These are phyloP conservation scores for Ganaspis sp. DNA, from an alignment of 1,140 invertebrate genomes.

Conservation along the genomic window DNA sequence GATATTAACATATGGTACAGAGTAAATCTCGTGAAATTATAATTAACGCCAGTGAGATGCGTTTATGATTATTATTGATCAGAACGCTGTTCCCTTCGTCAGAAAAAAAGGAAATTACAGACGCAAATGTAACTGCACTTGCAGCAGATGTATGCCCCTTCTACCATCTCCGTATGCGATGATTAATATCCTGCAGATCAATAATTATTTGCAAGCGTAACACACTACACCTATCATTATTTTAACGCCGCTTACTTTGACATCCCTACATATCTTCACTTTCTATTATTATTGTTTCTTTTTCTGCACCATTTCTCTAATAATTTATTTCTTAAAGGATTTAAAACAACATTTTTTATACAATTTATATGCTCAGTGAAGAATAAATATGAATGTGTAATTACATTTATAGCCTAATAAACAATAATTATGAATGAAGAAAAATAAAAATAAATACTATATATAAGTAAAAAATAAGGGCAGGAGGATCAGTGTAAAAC, in stretches of 20 bases:
- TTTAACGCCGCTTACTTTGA: slow-evolving; percentile 15
- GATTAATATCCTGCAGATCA: slow-evolving; percentile 17
- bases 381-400: no score
- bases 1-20: not conserved
- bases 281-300: no score
- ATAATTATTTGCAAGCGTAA: not conserved
- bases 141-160: slow-evolving; percentile 21
- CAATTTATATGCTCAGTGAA: no score
- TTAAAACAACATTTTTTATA: no score
- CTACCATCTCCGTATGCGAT: not conserved
- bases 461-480: no score
- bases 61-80: slow-evolving; percentile 26
- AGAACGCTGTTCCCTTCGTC: not conserved
- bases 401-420: no score
- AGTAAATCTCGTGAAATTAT: slow-evolving; percentile 27
- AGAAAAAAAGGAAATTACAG: slow-evolving; percentile 19
- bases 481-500: no score
- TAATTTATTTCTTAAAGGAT: no score
- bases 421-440: no score
- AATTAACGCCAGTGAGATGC: slow-evolving; percentile 19
- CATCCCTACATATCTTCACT: not conserved
- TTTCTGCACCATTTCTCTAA: no score
- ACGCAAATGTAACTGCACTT: slow-evolving; percentile 27
- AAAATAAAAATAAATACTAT: no score
- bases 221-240: slow-evolving; percentile 12